These are phyloP conservation scores for Anodontia alba DNA, from an alignment of 2,888 invertebrate genomes.

Conservation along the genomic window DNA sequence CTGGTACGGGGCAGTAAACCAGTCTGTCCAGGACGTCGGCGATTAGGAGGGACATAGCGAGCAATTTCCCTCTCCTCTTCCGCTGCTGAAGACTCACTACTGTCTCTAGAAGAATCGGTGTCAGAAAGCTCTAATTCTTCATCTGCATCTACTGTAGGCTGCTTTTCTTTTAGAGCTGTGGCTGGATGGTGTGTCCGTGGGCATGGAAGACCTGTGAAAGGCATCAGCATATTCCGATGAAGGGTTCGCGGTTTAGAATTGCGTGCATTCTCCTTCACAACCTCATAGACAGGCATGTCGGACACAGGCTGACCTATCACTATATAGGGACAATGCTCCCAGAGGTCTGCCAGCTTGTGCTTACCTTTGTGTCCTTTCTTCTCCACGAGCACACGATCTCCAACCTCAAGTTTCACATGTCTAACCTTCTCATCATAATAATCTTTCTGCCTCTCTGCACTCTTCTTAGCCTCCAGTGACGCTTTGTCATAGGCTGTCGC, in stretches of 20 bases:
- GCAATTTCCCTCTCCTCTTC: too few species aligned
- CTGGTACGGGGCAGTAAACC: too few species aligned
- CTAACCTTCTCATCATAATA: background rate
- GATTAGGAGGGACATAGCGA: too few species aligned
- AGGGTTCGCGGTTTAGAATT: too few species aligned
- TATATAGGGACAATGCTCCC: constrained; percentile 2
- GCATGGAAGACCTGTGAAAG: background rate
- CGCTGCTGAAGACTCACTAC: too few species aligned
- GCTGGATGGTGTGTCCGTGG: too few species aligned
- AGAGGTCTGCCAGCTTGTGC: background rate
- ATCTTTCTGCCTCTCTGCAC: background rate
- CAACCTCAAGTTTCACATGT: background rate
- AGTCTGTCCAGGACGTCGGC: too few species aligned
- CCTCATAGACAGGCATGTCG: constrained; percentile 4
- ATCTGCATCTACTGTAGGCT: too few species aligned
- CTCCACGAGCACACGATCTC: background rate
- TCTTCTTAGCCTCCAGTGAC: background rate
- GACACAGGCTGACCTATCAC: background rate
- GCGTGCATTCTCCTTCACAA: background rate
- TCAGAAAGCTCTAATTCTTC: too few species aligned
- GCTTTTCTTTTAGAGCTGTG: too few species aligned
- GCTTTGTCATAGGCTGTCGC: background rate
- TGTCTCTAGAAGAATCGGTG: too few species aligned
- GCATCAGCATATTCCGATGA: constrained; percentile 11
- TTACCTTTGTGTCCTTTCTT: background rate